Evolutionary conservation across 2,113 vertebrate genomes (phyloP).

Genomic region (Rana temporaria): DNA sequence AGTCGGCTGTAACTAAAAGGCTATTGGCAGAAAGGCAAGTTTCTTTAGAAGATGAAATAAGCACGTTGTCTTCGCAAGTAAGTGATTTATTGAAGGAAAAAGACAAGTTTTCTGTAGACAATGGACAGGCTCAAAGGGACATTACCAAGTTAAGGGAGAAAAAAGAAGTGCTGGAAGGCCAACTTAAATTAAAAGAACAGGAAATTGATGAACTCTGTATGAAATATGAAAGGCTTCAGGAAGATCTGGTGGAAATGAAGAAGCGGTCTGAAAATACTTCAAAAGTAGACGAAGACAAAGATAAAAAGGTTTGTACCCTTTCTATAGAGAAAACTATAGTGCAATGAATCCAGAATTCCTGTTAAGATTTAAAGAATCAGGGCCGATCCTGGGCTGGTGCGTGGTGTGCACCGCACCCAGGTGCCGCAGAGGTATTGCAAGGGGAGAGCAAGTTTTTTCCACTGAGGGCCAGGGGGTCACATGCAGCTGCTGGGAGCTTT

Average conservation of each 20-base stretch:
- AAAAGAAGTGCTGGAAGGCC: conserved; percentile 69
- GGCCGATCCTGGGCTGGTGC: no score
- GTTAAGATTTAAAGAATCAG: no score
- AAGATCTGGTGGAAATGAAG: conserved; percentile 84
- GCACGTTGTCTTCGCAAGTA: conserved; percentile 79
- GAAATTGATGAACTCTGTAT: conserved; percentile 74
- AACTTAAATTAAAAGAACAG: conserved; percentile 74
- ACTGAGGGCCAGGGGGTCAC: no score
- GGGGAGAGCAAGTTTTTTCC: no score
- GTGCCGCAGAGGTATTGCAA: no score
- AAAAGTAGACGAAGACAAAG: conserved; percentile 90
- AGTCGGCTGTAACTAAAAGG: conserved; percentile 76
- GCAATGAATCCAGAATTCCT: background rate
- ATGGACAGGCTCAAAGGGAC: conserved; percentile 82
- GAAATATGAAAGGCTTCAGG: conserved; percentile 82
- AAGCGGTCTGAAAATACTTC: conserved; percentile 83
- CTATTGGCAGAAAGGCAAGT: conserved; percentile 77
- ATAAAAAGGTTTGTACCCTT: conserved; percentile 82
- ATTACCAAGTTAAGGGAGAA: conserved; percentile 75
- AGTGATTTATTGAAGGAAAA: conserved; percentile 87
- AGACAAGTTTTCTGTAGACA: conserved; percentile 84
- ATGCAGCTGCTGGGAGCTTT: no score
- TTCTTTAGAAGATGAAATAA: conserved; percentile 80
- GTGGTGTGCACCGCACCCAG: no score
- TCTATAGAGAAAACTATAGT: background rate